Percentiles rank a stretch among this genome's conserved stretches.
These are phyloP conservation scores for Hippocampus kuda DNA, from an alignment of 2,797 vertebrate genomes.

Conservation along the genomic window DNA sequence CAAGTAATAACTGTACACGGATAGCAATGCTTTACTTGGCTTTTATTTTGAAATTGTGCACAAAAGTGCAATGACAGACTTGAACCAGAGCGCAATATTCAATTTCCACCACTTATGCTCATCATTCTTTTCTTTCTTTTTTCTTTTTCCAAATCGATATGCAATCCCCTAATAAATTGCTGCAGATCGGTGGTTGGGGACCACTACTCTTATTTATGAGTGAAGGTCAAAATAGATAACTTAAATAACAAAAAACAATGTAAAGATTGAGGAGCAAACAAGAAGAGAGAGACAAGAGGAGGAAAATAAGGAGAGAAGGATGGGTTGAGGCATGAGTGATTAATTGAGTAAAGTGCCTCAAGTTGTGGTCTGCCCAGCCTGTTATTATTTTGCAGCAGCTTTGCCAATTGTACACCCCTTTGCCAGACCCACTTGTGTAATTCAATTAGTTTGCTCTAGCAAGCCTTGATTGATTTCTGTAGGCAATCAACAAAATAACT, in stretches of 20 bases:
- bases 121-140: no score
- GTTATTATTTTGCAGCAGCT: conserved; percentile 47
- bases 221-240: neutral
- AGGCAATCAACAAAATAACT: conserved; percentile 62
- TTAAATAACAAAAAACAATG: neutral
- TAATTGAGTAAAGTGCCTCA: conserved; percentile 61
- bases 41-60: no score
- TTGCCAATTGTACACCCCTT: conserved; percentile 40
- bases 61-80: no score
- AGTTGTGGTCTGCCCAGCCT: conserved; percentile 50
- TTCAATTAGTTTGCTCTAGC: conserved; percentile 66
- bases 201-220: no score
- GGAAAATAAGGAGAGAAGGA: conserved; percentile 32
- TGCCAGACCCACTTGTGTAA: conserved; percentile 61
- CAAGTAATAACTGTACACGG: no score
- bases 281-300: conserved; percentile 29
- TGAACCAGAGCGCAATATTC: no score
- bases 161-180: no score
- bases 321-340: conserved; percentile 52
- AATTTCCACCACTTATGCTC: no score
- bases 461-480: conserved; percentile 69
- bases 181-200: no score
- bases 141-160: no score
- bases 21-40: no score
- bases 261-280: conserved; percentile 6